phyloP scores from a whole-genome alignment of 2,113 vertebrate species.

The Chionomys nivalis region DNA sequence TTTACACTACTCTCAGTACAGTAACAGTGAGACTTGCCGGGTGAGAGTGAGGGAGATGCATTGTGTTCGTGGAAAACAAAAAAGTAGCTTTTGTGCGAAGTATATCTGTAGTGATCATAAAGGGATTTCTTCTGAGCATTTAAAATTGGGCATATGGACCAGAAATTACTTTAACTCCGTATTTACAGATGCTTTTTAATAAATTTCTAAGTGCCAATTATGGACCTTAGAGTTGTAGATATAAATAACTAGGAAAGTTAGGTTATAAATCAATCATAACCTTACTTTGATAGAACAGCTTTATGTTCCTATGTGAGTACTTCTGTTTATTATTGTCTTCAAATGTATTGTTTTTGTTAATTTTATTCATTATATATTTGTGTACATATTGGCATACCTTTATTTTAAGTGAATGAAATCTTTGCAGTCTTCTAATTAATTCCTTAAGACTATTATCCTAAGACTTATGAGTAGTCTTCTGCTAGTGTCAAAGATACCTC shows the following conservation, averaged over 20 bases:
- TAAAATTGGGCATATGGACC: conserved; percentile 30
- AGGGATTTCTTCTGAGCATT: conserved; percentile 28
- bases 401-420: conserved; percentile 52
- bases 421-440: conserved; percentile 39
- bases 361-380: conserved; percentile 41
- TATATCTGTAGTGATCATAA: conserved; percentile 45
- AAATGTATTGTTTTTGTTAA: conserved; percentile 34
- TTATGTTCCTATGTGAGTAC: conserved; percentile 28
- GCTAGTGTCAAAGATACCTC: background rate
- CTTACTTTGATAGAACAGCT: conserved; percentile 54
- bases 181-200: conserved; percentile 58
- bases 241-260: conserved; percentile 63
- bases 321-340: conserved; percentile 35
- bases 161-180: conserved; percentile 42
- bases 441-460: conserved; percentile 35
- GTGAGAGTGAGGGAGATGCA: conserved; percentile 31
- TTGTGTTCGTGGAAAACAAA: conserved; percentile 63
- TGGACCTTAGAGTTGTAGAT: conserved; percentile 36
- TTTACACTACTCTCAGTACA: background rate
- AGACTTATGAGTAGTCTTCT: conserved; percentile 27
- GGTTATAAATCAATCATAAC: conserved; percentile 26
- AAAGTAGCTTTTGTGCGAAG: conserved; percentile 62
- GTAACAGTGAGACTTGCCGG: background rate
- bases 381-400: conserved; percentile 21
- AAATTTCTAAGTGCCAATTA: conserved; percentile 50